These are phyloP conservation scores for Ahaetulla prasina DNA, from an alignment of 2,113 vertebrate species.

Conservation along the genomic window DNA sequence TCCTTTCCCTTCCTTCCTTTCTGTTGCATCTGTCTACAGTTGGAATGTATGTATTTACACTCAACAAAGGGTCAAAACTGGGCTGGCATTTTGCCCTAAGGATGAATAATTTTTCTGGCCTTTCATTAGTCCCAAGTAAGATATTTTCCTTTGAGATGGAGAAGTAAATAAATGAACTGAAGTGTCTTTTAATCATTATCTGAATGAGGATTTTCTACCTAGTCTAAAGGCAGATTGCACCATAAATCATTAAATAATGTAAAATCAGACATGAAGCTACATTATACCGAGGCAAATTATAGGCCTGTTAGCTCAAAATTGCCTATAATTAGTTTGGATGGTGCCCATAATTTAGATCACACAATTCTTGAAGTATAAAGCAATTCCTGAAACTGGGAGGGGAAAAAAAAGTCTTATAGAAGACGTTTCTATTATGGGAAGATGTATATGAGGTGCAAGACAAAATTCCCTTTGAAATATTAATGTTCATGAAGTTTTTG, in stretches of 20 bases:
- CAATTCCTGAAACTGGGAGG: not conserved
- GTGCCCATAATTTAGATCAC: not conserved
- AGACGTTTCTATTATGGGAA: not conserved
- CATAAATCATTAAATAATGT: not conserved
- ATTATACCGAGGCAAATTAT: not conserved
- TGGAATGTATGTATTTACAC: constrained; percentile 51
- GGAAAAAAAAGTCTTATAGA: not conserved
- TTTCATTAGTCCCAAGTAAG: constrained; percentile 10
- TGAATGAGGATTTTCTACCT: not conserved
- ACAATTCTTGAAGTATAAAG: not conserved
- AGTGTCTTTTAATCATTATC: not conserved
- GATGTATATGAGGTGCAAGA: not conserved
- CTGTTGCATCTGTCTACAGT: constrained; percentile 34
- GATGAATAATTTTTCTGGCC: constrained; percentile 37
- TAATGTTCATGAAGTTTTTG: not conserved
- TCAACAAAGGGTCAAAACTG: constrained; percentile 51
- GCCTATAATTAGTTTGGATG: not conserved
- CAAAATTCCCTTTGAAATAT: not conserved
- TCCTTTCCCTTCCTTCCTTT: not conserved
- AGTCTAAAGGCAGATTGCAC: not conserved
- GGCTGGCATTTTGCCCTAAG: constrained; percentile 45
- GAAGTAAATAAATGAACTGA: constrained; percentile 19
- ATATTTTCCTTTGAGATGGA: constrained; percentile 21
- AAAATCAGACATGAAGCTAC: not conserved
- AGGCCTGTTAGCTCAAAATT: not conserved